These are phyloP conservation scores for Tetranychus truncatus DNA, from an alignment of 2,888 invertebrate genomes.

Conservation along the genomic window DNA sequence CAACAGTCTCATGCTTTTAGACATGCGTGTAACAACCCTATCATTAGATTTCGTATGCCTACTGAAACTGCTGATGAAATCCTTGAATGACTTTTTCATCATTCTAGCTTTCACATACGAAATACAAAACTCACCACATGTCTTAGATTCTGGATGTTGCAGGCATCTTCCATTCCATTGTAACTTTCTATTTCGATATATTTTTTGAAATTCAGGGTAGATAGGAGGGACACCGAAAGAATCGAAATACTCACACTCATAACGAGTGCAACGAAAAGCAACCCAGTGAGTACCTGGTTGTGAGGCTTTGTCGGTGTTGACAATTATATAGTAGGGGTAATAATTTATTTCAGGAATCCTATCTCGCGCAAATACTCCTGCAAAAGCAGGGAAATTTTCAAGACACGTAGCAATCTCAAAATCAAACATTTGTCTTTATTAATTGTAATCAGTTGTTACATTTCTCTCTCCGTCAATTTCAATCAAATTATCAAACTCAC, in stretches of 20 bases:
- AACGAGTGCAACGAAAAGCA: not conserved
- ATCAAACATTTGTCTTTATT: not conserved
- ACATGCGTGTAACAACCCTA: too few relatives aligned
- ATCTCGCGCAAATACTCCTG: conserved; percentile 10
- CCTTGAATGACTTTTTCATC: too few relatives aligned
- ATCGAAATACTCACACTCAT: conserved; percentile 18
- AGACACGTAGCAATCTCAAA: not conserved
- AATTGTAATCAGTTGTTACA: not conserved
- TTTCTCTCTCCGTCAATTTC: not conserved
- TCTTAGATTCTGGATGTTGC: too few relatives aligned
- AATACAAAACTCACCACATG: too few relatives aligned
- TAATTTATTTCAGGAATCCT: not conserved
- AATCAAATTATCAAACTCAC: conserved; percentile 14
- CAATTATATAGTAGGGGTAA: not conserved
- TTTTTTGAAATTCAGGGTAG: not conserved
- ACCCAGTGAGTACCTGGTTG: conserved; percentile 17
- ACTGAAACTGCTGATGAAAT: too few relatives aligned
- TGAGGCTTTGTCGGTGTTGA: conserved; percentile 4
- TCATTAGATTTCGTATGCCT: too few relatives aligned
- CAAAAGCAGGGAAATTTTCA: not conserved
- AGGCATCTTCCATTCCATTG: too few relatives aligned
- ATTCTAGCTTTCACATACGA: too few relatives aligned
- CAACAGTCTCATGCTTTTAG: too few relatives aligned
- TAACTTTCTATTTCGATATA: too few relatives aligned
- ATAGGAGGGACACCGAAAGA: conserved; percentile 16